These are phyloP conservation scores for Palythoa caribaeorum DNA, from an alignment of 92 coral and sea anemone genomes.

Conservation along the genomic window DNA sequence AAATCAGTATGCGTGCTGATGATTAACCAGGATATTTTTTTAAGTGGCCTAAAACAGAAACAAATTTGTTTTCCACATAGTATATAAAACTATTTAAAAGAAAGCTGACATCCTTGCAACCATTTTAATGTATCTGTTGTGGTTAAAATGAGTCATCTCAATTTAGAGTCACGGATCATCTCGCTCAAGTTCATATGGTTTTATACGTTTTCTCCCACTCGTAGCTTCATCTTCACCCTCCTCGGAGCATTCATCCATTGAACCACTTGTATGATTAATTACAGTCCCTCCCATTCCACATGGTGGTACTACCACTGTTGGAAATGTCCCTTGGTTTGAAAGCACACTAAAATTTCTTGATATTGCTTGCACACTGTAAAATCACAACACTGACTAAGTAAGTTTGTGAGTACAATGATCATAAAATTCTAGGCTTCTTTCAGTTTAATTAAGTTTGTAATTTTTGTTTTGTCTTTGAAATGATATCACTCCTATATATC, in stretches of 20 bases:
- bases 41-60: no score
- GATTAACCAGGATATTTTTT: no score
- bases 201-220: constrained; percentile 99
- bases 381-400: background rate
- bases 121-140: background rate
- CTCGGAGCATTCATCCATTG: constrained; percentile 85
- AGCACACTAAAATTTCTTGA: constrained; percentile 61
- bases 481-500: no score
- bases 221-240: constrained; percentile 99
- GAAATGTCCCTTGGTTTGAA: constrained; percentile 22
- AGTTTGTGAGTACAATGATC: background rate
- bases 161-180: constrained; percentile 76
- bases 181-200: constrained; percentile 64
- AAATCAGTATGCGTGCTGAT: no score
- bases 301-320: constrained; percentile 46
- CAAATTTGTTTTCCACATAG: no score
- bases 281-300: constrained; percentile 40
- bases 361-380: constrained; percentile 65
- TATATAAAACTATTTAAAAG: no score
- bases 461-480: no score
- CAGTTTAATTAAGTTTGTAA: no score
- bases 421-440: no score
- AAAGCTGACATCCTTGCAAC: no score
- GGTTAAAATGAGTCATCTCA: background rate
- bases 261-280: constrained; percentile 53